Evolutionary conservation across 2,888 invertebrate genomes (phyloP).

Genomic region (Ennomos quercinarius): DNA sequence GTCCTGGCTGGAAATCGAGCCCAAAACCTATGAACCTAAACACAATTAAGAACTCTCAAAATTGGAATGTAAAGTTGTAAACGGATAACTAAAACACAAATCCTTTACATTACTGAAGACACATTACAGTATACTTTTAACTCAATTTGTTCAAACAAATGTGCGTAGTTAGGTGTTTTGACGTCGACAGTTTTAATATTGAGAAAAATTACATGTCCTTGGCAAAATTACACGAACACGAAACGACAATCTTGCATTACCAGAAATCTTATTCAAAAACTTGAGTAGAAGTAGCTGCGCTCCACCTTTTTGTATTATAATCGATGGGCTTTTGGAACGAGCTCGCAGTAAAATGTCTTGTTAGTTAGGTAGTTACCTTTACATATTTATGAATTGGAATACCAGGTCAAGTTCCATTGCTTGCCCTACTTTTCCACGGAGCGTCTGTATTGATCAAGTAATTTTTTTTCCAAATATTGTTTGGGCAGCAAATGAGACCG

Average conservation of each 20-base stretch:
- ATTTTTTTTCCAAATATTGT: slow-evolving; percentile 25
- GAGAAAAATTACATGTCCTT: slow-evolving; percentile 9
- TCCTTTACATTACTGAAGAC: too few species aligned
- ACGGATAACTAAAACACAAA: too few species aligned
- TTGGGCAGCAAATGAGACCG: slow-evolving; percentile 26
- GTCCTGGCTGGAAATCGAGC: too few species aligned
- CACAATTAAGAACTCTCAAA: too few species aligned
- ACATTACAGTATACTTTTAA: not conserved
- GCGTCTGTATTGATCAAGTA: slow-evolving; percentile 32
- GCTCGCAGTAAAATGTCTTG: slow-evolving; percentile 8
- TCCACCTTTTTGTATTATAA: slow-evolving; percentile 3
- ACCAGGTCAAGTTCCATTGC: slow-evolving; percentile 38
- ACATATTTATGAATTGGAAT: slow-evolving; percentile 33
- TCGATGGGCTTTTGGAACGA: not conserved
- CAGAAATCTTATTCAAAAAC: not conserved
- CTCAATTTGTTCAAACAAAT: slow-evolving; percentile 20
- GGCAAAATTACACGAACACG: not conserved
- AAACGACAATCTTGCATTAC: not conserved
- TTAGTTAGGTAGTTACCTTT: slow-evolving; percentile 17
- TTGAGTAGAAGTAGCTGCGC: not conserved
- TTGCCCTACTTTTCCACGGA: slow-evolving; percentile 35
- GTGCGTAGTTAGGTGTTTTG: slow-evolving; percentile 4
- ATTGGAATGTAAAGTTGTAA: too few species aligned
- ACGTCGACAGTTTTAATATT: slow-evolving; percentile 5
- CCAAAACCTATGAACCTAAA: too few species aligned